These are phyloP conservation scores for Peribatodes rhomboidaria DNA, from an alignment of 2,888 invertebrate genomes.

Conservation along the genomic window DNA sequence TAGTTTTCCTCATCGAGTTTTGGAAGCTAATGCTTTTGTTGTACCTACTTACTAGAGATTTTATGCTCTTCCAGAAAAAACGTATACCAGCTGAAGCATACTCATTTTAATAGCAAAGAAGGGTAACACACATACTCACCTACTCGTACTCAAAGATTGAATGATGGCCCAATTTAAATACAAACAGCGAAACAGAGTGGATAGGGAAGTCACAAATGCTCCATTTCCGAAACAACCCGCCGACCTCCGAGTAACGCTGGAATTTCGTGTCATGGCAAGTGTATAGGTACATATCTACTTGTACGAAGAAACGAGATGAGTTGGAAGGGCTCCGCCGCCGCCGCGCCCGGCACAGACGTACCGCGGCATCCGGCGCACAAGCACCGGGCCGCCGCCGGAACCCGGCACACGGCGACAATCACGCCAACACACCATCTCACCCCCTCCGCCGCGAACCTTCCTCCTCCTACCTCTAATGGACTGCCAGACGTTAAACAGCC, in stretches of 20 bases:
- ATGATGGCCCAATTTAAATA: constrained; percentile 12
- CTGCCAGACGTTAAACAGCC: constrained; percentile 51
- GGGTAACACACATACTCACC: background rate
- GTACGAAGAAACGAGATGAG: constrained; percentile 65
- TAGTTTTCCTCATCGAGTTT: constrained; percentile 27
- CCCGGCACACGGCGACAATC: constrained; percentile 65
- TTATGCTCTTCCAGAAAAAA: background rate
- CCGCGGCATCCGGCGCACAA: constrained; percentile 65
- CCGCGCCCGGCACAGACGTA: constrained; percentile 57
- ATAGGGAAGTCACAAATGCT: constrained; percentile 37
- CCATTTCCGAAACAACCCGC: constrained; percentile 48
- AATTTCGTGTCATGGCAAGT: constrained; percentile 54
- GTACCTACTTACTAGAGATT: background rate
- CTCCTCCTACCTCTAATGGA: constrained; percentile 55
- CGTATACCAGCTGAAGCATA: background rate
- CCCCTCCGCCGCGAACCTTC: constrained; percentile 55
- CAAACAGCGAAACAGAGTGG: constrained; percentile 18
- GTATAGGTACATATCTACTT: constrained; percentile 46
- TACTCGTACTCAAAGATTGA: constrained; percentile 3
- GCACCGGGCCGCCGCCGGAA: constrained; percentile 62
- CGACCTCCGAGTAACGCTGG: constrained; percentile 51
- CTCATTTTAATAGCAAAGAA: background rate
- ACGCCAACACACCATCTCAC: constrained; percentile 64
- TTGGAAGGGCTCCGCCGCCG: constrained; percentile 51
- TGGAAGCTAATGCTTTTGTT: constrained; percentile 3